Percentiles rank a stretch among this genome's conserved stretches.
Conservation (phyloP, 2,888 invertebrate genomes). For the Coecobrya sp. region DNA sequence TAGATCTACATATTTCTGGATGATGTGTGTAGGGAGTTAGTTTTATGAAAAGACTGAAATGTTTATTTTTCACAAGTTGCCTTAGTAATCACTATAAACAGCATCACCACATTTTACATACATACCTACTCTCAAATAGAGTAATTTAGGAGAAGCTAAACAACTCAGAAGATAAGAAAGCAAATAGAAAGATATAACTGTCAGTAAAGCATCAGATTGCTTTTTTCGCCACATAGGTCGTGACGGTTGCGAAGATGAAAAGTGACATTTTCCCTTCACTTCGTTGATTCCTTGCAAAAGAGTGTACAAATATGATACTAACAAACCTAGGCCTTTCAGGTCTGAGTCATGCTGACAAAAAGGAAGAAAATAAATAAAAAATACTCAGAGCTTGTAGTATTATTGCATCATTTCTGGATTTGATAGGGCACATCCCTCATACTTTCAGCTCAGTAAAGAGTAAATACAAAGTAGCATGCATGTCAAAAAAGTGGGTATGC, state of each 20-base stretch:
- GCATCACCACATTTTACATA: too few species aligned
- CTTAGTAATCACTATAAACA: neutral
- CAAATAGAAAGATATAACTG: neutral
- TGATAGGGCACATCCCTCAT: neutral
- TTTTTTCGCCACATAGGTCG: neutral
- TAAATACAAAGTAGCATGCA: neutral
- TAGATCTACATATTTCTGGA: neutral
- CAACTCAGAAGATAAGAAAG: neutral
- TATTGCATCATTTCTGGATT: slow-evolving; percentile 32
- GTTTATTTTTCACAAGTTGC: neutral
- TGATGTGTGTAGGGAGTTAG: neutral
- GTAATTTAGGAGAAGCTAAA: neutral
- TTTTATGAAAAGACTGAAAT: neutral
- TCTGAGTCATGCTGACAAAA: neutral
- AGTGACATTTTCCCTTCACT: slow-evolving; percentile 70
- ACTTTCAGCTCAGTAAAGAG: neutral
- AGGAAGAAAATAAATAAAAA: neutral
- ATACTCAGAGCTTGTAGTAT: neutral
- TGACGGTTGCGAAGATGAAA: slow-evolving; percentile 11
- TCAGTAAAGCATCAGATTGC: neutral
- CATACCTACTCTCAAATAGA: neutral
- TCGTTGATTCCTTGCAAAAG: slow-evolving; percentile 62
- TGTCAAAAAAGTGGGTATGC: neutral
- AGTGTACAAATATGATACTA: slow-evolving; percentile 42
- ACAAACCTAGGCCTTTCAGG: slow-evolving; percentile 38